Conservation (phyloP, 1,140 invertebrate species). For the Dufourea novaeangliae region DNA sequence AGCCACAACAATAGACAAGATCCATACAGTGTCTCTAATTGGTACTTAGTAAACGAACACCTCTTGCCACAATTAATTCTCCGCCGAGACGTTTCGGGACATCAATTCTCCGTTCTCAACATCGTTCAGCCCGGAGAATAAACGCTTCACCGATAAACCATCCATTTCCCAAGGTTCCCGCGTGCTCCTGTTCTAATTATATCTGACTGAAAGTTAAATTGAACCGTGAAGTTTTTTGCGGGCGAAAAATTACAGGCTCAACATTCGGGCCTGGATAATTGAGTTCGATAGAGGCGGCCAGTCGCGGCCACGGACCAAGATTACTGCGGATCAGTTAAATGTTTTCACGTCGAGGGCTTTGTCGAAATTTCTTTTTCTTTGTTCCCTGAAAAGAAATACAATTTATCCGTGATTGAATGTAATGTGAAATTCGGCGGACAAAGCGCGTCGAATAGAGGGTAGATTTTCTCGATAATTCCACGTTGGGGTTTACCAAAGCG, state of each 20-base stretch:
- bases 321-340: conserved; percentile 32
- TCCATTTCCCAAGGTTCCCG: conserved; percentile 5
- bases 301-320: background rate
- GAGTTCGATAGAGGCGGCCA: background rate
- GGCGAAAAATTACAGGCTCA: conserved; percentile 10
- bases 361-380: background rate
- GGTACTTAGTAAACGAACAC: background rate
- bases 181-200: conserved; percentile 30
- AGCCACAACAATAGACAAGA: too few relatives aligned
- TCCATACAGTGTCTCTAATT: background rate
- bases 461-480: conserved; percentile 47
- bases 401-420: conserved; percentile 22
- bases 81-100: background rate
- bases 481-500: conserved; percentile 41
- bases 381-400: background rate
- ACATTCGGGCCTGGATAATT: background rate
- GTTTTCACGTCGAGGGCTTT: conserved; percentile 22
- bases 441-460: conserved; percentile 15
- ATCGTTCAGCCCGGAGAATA: conserved; percentile 10
- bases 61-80: conserved; percentile 22
- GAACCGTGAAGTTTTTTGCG: conserved; percentile 15
- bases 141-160: conserved; percentile 35
- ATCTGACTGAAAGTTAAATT: conserved; percentile 37
- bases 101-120: conserved; percentile 30
- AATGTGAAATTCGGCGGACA: conserved; percentile 29